phyloP scores from a whole-genome alignment of 2,797 vertebrate genomes.

The Eleutherodactylus coqui region DNA sequence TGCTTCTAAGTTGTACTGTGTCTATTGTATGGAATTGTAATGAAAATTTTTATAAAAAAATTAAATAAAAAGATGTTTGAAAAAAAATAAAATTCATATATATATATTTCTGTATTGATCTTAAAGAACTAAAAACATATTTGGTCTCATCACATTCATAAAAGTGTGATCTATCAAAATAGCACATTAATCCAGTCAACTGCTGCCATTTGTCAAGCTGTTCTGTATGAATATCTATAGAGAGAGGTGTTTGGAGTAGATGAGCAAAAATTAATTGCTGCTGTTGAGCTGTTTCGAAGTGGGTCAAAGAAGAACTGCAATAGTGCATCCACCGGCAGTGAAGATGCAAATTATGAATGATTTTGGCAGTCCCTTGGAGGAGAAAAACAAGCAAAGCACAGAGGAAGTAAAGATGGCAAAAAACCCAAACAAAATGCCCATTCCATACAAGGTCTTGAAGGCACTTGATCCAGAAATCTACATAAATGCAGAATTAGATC shows the following conservation, averaged over 20 bases:
- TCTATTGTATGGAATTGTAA: no score
- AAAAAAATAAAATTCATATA: no score
- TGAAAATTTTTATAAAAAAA: no score
- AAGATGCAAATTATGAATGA: constrained; percentile 80
- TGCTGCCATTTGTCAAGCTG: constrained; percentile 90
- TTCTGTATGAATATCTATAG: constrained; percentile 91
- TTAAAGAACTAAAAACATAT: no score
- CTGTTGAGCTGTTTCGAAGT: constrained; percentile 84
- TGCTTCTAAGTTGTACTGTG: no score
- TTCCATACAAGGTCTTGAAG: constrained; percentile 94
- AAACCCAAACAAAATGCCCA: constrained; percentile 79
- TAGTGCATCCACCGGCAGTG: constrained; percentile 80
- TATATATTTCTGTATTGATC: no score
- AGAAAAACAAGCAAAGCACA: constrained; percentile 72
- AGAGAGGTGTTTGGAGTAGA: constrained; percentile 87
- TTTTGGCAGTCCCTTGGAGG: constrained; percentile 71
- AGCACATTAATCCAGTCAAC: constrained; percentile 86
- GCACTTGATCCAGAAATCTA: constrained; percentile 90
- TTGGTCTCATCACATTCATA: no score
- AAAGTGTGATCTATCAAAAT: no score
- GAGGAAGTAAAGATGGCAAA: constrained; percentile 82
- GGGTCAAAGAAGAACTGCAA: constrained; percentile 87
- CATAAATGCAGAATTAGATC: constrained; percentile 94
- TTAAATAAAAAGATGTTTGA: no score
- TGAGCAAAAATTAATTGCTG: constrained; percentile 82